phyloP scores from a whole-genome alignment of 2,888 invertebrate genomes.

The Microctonus aethiopoides region DNA sequence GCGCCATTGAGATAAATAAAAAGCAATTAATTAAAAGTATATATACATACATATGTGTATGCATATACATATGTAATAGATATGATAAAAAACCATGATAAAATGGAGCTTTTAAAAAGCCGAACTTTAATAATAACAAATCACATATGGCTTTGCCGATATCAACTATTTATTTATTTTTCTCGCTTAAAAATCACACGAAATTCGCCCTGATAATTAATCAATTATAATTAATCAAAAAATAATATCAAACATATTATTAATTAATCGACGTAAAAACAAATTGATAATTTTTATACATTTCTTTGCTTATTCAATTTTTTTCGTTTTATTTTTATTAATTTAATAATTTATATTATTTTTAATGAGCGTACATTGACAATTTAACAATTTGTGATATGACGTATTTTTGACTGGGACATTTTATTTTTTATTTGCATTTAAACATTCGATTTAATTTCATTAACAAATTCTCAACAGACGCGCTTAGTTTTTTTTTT shows the following conservation, averaged over 20 bases:
- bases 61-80: not conserved
- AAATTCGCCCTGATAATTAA: not conserved
- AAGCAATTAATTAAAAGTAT: no score
- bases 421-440: not conserved
- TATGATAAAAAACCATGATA: not conserved
- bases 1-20: no score
- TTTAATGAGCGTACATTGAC: not conserved
- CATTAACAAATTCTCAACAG: slow-evolving; percentile 1
- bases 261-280: not conserved
- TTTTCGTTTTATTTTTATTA: not conserved
- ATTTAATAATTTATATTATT: slow-evolving; percentile 13
- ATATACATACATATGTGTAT: not conserved
- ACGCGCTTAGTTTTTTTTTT: not conserved
- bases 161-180: not conserved
- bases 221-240: slow-evolving; percentile 14
- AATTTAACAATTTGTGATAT: slow-evolving; percentile 23
- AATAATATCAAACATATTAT: slow-evolving; percentile 20
- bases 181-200: not conserved
- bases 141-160: not conserved
- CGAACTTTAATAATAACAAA: not conserved
- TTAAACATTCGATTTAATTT: not conserved
- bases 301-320: not conserved
- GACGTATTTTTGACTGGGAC: slow-evolving; percentile 9
- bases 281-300: not conserved
- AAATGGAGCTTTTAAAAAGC: not conserved